phyloP scores from a whole-genome alignment of 2,888 invertebrate genomes.

The Siphlonurus alternatus region DNA sequence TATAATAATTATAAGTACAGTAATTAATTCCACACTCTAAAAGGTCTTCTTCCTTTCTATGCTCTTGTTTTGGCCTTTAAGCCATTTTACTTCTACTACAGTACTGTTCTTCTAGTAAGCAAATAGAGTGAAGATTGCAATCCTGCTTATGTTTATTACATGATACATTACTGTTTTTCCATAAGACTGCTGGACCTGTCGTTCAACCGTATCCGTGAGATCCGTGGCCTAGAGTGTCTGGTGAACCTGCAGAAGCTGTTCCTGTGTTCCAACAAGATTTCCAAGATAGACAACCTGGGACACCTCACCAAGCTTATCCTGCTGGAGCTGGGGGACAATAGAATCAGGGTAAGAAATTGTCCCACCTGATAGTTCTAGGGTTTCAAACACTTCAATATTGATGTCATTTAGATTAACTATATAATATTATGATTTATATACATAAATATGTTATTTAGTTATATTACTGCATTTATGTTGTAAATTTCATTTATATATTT shows the following conservation, averaged over 20 bases:
- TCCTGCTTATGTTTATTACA: no score
- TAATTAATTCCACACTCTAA: no score
- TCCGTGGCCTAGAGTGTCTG: constrained; percentile 63
- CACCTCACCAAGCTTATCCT: constrained; percentile 61
- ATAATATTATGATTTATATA: no score
- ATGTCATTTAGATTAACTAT: constrained; percentile 1
- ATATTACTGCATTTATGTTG: neutral
- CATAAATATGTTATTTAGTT: neutral
- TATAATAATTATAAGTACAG: no score
- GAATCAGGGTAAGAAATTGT: constrained; percentile 46
- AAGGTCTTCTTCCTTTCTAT: no score
- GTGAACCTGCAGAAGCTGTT: constrained; percentile 65
- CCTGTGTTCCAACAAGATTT: constrained; percentile 78
- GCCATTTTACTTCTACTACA: no score
- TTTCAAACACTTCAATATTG: neutral
- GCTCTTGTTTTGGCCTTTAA: no score
- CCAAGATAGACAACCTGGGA: constrained; percentile 71
- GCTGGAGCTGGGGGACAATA: constrained; percentile 91
- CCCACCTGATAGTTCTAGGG: no score
- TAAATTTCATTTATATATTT: no score
- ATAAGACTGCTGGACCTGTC: constrained; percentile 80
- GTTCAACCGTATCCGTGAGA: constrained; percentile 81
- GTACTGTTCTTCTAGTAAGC: no score
- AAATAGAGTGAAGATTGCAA: no score
- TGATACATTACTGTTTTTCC: no score